These are phyloP conservation scores for Muscicapa comitata DNA, from an alignment of 2,797 vertebrate species.

Conservation along the genomic window DNA sequence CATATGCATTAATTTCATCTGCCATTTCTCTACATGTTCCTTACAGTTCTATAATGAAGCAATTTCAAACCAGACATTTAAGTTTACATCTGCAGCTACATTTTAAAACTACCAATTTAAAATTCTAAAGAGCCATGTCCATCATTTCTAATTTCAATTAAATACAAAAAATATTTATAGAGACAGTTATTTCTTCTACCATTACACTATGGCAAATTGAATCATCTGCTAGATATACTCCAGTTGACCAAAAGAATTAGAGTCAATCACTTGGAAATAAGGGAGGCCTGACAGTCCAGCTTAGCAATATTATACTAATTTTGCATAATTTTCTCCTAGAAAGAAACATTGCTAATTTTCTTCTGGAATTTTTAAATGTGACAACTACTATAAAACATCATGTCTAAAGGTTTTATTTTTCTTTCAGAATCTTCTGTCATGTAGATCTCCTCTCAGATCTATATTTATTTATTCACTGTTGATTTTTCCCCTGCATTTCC, in stretches of 20 bases:
- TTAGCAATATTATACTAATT: neutral
- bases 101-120: neutral
- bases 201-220: neutral
- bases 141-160: constrained; percentile 3
- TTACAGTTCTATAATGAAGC: constrained; percentile 8
- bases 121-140: neutral
- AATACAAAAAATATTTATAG: constrained; percentile 32
- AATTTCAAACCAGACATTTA: constrained; percentile 11
- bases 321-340: neutral
- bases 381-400: neutral
- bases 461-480: neutral
- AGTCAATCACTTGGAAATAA: neutral
- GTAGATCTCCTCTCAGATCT: neutral
- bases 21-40: neutral
- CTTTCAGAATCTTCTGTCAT: rapidly evolving
- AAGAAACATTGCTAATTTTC: neutral
- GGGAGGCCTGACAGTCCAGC: neutral
- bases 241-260: neutral
- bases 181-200: neutral
- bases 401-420: neutral
- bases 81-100: neutral
- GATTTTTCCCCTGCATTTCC: neutral
- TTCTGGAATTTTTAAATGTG: neutral
- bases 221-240: neutral
- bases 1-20: constrained; percentile 29